Conservation (phyloP, 2,113 vertebrate genomes). For the Tiliqua scincoides region DNA sequence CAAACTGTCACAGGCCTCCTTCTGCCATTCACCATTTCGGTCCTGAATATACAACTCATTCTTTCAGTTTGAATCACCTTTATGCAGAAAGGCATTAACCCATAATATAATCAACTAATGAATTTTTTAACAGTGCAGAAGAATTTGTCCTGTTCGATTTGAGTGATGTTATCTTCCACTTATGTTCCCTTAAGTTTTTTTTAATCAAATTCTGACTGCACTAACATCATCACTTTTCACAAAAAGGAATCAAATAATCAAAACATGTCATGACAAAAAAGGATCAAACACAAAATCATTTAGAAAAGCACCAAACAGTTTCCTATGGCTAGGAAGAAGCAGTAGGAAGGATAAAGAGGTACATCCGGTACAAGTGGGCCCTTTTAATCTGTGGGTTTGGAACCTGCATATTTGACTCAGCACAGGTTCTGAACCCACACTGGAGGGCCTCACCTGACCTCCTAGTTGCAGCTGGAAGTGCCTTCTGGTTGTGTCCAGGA, state of each 20-base stretch:
- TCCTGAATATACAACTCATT: too few species aligned
- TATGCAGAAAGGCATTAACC: neutral
- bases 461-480: too few species aligned
- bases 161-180: neutral
- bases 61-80: neutral
- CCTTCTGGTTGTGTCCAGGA: too few species aligned
- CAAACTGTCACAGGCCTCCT: neutral
- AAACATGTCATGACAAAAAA: neutral
- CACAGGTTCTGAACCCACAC: too few species aligned
- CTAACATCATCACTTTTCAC: neutral
- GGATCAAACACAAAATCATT: neutral
- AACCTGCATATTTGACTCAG: too few species aligned
- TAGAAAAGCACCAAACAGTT: neutral
- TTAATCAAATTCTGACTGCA: neutral
- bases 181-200: neutral
- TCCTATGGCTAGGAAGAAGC: neutral
- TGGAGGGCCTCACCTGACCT: too few species aligned
- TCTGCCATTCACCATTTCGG: neutral
- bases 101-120: neutral
- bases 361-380: too few species aligned
- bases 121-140: neutral
- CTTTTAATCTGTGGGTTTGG: too few species aligned
- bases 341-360: neutral
- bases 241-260: neutral
- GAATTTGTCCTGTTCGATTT: neutral